Evolutionary conservation across 2,797 vertebrate species (phyloP).

Genomic region (Euphonia xanthogaster): DNA sequence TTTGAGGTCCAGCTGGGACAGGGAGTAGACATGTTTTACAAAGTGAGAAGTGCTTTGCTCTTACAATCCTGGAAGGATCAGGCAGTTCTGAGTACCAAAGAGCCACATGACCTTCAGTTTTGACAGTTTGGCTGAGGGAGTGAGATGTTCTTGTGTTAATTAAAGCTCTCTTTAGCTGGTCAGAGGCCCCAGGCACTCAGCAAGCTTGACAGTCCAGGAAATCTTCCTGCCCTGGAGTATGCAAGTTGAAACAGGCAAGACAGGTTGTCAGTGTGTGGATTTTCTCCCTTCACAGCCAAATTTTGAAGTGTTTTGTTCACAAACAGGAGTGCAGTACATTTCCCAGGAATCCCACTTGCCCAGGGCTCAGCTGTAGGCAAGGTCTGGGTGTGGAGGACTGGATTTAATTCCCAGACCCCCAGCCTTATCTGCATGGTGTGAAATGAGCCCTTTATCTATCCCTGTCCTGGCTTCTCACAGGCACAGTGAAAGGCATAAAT

Average conservation of each 20-base stretch:
- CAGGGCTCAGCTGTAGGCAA: neutral
- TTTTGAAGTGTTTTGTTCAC: neutral
- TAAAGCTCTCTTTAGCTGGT: neutral
- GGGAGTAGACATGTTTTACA: neutral
- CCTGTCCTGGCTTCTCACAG: neutral
- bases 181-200: neutral
- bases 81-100: neutral
- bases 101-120: neutral
- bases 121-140: neutral
- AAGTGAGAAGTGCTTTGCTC: neutral
- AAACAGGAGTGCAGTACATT: neutral
- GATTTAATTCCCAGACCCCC: neutral
- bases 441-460: neutral
- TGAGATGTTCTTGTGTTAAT: neutral
- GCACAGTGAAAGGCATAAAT: neutral
- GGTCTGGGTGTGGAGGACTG: neutral
- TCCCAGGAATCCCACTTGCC: neutral
- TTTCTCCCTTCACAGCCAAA: neutral
- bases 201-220: neutral
- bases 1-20: neutral
- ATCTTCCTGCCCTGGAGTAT: neutral
- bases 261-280: neutral
- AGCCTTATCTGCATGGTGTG: neutral
- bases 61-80: neutral
- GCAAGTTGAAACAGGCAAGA: neutral